phyloP scores from a whole-genome alignment of 2,888 invertebrate species.

The Galerucella nymphaeae region DNA sequence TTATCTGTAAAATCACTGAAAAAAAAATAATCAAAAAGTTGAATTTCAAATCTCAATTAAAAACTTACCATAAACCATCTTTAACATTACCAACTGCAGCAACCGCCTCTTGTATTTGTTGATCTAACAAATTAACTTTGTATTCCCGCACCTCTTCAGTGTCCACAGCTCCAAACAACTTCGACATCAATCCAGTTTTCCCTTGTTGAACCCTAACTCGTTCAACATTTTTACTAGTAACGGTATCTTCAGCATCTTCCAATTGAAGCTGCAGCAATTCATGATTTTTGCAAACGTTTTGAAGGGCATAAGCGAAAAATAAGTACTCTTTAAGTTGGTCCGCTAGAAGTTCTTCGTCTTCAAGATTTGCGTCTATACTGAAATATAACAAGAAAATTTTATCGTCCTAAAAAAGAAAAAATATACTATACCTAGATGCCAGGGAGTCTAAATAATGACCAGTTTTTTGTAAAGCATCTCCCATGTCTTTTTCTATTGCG shows the following conservation, averaged over 20 bases:
- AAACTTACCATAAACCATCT: conserved; percentile 71
- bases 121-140: conserved; percentile 74
- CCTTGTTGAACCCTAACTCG: conserved; percentile 72
- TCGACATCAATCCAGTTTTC: conserved; percentile 78
- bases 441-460: conserved; percentile 71
- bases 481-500: conserved; percentile 82
- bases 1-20: conserved; percentile 76
- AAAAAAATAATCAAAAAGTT: conserved; percentile 21
- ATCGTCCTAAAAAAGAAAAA: background rate
- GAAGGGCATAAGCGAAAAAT: conserved; percentile 79
- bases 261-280: conserved; percentile 78
- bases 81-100: conserved; percentile 70
- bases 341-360: conserved; percentile 84
- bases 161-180: conserved; percentile 79
- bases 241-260: conserved; percentile 75
- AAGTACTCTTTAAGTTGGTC: conserved; percentile 88
- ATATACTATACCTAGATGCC: conserved; percentile 53
- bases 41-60: background rate
- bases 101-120: conserved; percentile 73
- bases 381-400: background rate
- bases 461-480: conserved; percentile 78
- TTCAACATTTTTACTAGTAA: conserved; percentile 67
- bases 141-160: conserved; percentile 81
- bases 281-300: conserved; percentile 74
- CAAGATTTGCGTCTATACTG: conserved; percentile 67